A percentile compares a stretch with the other conserved stretches of the same genome.
Evolutionary conservation across 2,113 vertebrate genomes (phyloP).

Genomic region (Centropus bengalensis): DNA sequence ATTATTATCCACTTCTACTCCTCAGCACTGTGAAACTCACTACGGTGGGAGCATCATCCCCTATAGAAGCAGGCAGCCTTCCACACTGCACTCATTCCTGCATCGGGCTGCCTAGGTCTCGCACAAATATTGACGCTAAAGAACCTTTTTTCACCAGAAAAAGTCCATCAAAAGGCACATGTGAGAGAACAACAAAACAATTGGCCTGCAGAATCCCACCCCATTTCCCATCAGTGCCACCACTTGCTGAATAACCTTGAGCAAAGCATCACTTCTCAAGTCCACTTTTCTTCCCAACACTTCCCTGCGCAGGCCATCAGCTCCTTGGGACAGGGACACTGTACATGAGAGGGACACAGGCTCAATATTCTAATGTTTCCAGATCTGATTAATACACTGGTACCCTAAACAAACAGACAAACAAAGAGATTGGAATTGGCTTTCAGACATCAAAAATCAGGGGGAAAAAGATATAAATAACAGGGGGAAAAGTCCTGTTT

Average conservation of each 20-base stretch:
- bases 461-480: background rate
- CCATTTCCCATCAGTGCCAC: background rate
- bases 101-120: too few relatives aligned
- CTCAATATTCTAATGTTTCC: rapidly evolving
- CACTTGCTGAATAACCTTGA: background rate
- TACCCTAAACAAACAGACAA: background rate
- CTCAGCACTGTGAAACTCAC: too few relatives aligned
- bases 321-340: background rate
- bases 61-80: too few relatives aligned
- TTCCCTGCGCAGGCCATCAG: background rate
- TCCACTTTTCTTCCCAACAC: background rate
- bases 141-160: background rate
- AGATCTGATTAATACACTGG: background rate
- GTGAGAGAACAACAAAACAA: background rate
- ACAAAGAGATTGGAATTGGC: background rate
- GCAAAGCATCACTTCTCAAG: background rate
- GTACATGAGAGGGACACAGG: background rate
- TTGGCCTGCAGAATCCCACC: background rate
- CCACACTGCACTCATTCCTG: too few relatives aligned
- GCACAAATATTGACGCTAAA: background rate
- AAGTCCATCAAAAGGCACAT: background rate
- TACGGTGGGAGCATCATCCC: too few relatives aligned
- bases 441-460: background rate
- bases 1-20: too few relatives aligned
- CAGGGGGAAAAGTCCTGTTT: background rate